Conservation (phyloP, 2,113 vertebrate genomes). For the Sardina pilchardus region DNA sequence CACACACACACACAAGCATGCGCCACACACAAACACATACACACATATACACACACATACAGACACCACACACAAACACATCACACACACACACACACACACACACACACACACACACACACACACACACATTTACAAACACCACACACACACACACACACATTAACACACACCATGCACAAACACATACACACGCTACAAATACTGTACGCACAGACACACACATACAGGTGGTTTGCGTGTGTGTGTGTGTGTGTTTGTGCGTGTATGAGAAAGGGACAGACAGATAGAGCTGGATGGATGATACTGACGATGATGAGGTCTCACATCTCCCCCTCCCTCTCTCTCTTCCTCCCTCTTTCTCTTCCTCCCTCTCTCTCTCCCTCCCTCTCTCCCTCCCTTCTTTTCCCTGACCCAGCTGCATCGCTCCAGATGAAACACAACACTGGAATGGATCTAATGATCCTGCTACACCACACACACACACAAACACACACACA, state of each 20-base stretch:
- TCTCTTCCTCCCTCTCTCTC: neutral
- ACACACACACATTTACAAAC: neutral
- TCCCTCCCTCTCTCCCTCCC: neutral
- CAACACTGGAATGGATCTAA: neutral
- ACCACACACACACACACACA: too few relatives aligned
- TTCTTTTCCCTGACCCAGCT: neutral
- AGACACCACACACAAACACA: neutral
- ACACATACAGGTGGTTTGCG: neutral
- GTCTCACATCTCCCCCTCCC: neutral
- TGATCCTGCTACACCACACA: neutral
- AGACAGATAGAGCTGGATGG: neutral
- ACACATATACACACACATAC: neutral
- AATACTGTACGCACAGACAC: neutral
- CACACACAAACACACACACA: slow-evolving; percentile 3
- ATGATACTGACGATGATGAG: neutral
- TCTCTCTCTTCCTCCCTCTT: neutral
- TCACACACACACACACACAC: neutral
- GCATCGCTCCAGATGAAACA: neutral
- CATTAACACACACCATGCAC: too few relatives aligned
- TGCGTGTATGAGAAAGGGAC: neutral
- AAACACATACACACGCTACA: neutral
- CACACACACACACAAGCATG: too few relatives aligned
- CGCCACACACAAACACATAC: too few relatives aligned
- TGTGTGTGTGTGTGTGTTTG: slow-evolving; percentile 3
- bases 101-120: too few relatives aligned